Conservation (phyloP, 2,888 invertebrate species). For the Drosophila tripunctata region DNA sequence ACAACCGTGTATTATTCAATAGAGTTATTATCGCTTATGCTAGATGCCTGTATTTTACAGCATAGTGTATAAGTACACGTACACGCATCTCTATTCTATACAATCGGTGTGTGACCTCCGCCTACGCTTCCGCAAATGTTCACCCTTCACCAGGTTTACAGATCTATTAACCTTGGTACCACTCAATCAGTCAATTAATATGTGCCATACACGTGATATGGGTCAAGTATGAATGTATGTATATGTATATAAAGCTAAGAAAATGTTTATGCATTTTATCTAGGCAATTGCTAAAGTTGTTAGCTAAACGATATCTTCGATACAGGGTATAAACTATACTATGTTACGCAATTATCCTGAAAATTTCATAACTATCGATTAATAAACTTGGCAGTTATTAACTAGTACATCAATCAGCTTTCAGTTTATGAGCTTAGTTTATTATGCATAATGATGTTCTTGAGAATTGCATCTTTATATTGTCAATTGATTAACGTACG, state of each 20-base stretch:
- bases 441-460: not conserved
- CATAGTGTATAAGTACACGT: no score
- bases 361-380: no score
- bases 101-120: no score
- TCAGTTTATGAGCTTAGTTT: not conserved
- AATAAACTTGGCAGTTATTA: no score
- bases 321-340: no score
- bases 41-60: no score
- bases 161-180: slow-evolving; percentile 5
- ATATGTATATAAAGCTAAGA: no score
- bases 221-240: not conserved
- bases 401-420: not conserved
- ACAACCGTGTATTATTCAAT: not conserved
- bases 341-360: no score
- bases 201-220: slow-evolving; percentile 4
- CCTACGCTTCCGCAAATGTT: slow-evolving; percentile 51
- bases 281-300: no score
- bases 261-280: no score
- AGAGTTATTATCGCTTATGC: slow-evolving; percentile 18
- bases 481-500: slow-evolving; percentile 6
- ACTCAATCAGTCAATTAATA: not conserved
- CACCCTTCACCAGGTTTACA: slow-evolving; percentile 42
- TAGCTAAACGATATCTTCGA: no score
- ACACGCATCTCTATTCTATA: no score
- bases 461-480: not conserved